Conservation (phyloP, 2,888 invertebrate species). For the Acanthoscelides obtectus region DNA sequence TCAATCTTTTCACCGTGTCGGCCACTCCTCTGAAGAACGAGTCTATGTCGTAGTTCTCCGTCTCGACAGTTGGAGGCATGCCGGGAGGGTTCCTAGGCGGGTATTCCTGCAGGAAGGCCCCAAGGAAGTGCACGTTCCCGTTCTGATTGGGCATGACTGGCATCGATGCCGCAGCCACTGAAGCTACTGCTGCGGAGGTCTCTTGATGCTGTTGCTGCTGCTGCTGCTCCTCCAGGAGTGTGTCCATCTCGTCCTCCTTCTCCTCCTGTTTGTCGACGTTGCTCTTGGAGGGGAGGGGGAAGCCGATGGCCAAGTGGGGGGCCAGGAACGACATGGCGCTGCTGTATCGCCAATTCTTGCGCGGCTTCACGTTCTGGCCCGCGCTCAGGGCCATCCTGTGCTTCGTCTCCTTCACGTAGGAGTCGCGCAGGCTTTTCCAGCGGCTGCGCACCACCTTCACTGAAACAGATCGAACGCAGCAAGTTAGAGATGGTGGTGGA, state of each 20-base stretch:
- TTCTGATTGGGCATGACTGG: neutral
- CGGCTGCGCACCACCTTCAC: conserved; percentile 19
- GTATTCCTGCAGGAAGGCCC: conserved; percentile 10
- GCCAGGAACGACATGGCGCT: conserved; percentile 20
- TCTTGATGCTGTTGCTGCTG: neutral
- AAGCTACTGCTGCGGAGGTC: neutral
- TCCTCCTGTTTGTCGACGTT: conserved; percentile 10
- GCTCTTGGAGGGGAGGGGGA: conserved; percentile 6
- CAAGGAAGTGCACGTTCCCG: conserved; percentile 14
- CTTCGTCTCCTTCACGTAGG: conserved; percentile 23
- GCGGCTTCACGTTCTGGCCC: conserved; percentile 14
- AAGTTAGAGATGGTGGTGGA: neutral
- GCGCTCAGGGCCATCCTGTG: conserved; percentile 18
- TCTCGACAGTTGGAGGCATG: neutral
- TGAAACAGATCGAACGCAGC: conserved; percentile 13
- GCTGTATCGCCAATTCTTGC: conserved; percentile 21
- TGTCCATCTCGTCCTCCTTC: conserved; percentile 5
- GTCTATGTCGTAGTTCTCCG: conserved; percentile 18
- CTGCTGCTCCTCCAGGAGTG: neutral
- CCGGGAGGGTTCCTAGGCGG: neutral
- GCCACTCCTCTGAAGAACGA: conserved; percentile 25
- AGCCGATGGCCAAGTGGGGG: conserved; percentile 19
- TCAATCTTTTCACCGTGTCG: conserved; percentile 23
- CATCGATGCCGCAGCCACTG: neutral
- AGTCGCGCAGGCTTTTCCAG: conserved; percentile 26